These are phyloP conservation scores for Radopholus similis DNA, from an alignment of 1,140 invertebrate species.

Conservation along the genomic window DNA sequence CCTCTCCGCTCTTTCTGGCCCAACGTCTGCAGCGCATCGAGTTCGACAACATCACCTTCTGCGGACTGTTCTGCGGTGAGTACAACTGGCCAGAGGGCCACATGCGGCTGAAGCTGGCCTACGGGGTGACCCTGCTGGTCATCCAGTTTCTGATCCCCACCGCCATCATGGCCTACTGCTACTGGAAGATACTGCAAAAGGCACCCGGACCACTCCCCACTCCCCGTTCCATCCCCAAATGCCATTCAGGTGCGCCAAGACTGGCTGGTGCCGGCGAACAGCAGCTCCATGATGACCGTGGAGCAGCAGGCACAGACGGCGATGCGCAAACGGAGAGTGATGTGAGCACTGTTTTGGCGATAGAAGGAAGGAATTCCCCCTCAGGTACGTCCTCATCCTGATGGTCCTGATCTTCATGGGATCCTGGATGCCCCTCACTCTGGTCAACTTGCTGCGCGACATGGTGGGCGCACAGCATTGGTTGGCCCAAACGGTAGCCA, in stretches of 20 bases:
- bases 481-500: conserved; percentile 5
- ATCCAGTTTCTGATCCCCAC: conserved; percentile 56
- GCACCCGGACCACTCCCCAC: no score
- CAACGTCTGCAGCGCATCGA: conserved; percentile 49
- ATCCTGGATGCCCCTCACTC: conserved; percentile 57
- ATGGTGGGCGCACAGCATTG: no score
- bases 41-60: conserved; percentile 50
- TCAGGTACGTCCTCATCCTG: conserved; percentile 54
- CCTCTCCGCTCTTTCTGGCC: conserved; percentile 54
- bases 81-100: conserved; percentile 50
- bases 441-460: conserved; percentile 55
- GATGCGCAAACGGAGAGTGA: conserved; percentile 56
- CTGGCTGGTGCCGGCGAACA: conserved; percentile 47
- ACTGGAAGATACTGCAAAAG: conserved; percentile 61
- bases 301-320: conserved; percentile 59
- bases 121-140: conserved; percentile 46
- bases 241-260: conserved; percentile 50
- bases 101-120: conserved; percentile 43
- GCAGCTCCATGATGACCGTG: conserved; percentile 55
- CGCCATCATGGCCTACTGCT: conserved; percentile 57
- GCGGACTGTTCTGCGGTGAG: conserved; percentile 58
- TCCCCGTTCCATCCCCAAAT: background rate
- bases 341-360: conserved; percentile 19
- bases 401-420: conserved; percentile 56
- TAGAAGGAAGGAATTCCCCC: background rate